A percentile compares a stretch with the other conserved stretches of the same genome.
Conservation (phyloP, 2,888 invertebrate species). For the Brachyopa scutellaris region DNA sequence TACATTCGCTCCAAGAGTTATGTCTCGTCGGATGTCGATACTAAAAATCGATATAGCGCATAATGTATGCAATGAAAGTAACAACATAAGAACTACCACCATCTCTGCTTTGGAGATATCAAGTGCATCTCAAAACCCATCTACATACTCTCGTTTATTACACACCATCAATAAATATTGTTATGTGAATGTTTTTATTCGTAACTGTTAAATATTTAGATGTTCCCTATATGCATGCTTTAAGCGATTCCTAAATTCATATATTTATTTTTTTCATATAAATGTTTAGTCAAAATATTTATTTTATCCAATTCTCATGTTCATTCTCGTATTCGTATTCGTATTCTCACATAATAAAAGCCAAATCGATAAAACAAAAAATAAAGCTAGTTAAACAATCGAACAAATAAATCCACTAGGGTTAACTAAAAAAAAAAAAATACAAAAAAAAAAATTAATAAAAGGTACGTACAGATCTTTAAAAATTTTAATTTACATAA, state of each 20-base stretch:
- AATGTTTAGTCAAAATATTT: conserved; percentile 57
- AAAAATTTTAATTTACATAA: background rate
- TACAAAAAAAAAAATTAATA: background rate
- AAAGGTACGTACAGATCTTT: conserved; percentile 60
- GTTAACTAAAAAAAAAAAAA: conserved; percentile 10
- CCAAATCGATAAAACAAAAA: conserved; percentile 8
- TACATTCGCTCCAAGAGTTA: too few relatives aligned
- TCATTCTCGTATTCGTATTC: conserved; percentile 59
- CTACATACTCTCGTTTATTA: conserved; percentile 24
- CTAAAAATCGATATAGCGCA: too few relatives aligned
- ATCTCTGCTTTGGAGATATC: background rate
- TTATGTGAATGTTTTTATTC: conserved; percentile 55
- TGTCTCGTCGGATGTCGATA: too few relatives aligned
- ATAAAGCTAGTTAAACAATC: background rate
- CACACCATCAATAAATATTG: conserved; percentile 41
- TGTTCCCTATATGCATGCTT: conserved; percentile 62
- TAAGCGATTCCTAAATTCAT: conserved; percentile 33
- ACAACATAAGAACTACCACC: too few relatives aligned
- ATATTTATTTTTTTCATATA: conserved; percentile 41
- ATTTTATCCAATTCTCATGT: conserved; percentile 66
- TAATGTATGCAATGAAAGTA: too few relatives aligned
- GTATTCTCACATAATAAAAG: conserved; percentile 21
- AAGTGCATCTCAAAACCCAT: background rate
- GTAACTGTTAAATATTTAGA: conserved; percentile 60
- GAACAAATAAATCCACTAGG: conserved; percentile 8